Evolutionary conservation across 2,113 vertebrate species (phyloP), one percentile per base, ranked within the genome.

Genomic region (Baryphthengus martii): DNA sequence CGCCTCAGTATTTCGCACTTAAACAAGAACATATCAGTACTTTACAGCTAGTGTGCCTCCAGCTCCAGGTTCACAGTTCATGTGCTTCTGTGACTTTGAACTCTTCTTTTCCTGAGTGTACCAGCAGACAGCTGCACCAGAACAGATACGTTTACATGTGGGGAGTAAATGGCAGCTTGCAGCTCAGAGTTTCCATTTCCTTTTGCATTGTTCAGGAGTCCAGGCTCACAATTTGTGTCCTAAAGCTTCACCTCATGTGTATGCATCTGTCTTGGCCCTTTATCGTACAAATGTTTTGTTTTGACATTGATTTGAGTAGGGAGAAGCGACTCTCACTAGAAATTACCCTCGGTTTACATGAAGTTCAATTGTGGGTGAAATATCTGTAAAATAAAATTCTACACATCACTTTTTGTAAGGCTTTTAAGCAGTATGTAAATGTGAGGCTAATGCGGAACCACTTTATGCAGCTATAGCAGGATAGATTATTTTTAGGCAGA

Each of bases 121-220:
- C 93, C 96, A 95, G 94, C 90, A 90, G 89, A 88, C 97, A 97
- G 97, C 97, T 98, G 94, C 86, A 68, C 55, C 50, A 88, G 84
- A 77, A 65, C 78, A 85, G 92, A 76, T 65, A 42, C 97, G 96
- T 98, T 98, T 98, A 97, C 79, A 55, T 40, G 90, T 70, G 71
- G 61, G 65, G 94, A 93, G 78, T 96, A 84, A 83, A 90, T 92
- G 97, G 93, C 96, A 87, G 81, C 68, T 77, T 52, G 55, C 90
- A 93, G 89, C 91, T 91, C 90, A 88, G 50, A 89, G 74, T 97
- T 97, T 97, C 97, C 94, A 87, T 97, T 98, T 97, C 97, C 97
- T 96, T 95, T 91, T 92, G 66, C 83, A 80, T 95, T 95, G 81
- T 96, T 96, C 88, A 88, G 94, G 87, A 96, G 53, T 95, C 67